Evolutionary conservation across 2,113 vertebrate species (phyloP).

Genomic region (Fulica atra): DNA sequence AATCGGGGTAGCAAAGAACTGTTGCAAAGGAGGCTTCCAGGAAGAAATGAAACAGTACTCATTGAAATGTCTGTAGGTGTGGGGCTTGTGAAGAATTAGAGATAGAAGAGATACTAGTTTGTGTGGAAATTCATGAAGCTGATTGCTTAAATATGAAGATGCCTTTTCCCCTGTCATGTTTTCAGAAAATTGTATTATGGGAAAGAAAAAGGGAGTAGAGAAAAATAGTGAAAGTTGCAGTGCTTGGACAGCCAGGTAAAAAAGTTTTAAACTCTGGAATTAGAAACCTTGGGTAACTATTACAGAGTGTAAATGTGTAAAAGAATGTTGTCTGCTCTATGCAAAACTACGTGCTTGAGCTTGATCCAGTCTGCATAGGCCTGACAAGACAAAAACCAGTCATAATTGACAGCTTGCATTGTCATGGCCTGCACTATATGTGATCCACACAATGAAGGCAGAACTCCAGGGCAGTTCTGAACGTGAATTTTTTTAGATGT

Average conservation of each 20-base stretch:
- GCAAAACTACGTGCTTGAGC: not conserved
- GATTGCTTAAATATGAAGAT: not conserved
- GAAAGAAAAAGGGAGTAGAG: not conserved
- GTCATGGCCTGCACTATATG: not conserved
- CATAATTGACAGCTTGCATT: not conserved
- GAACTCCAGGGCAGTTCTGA: not conserved
- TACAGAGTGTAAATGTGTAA: not conserved
- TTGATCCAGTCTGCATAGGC: not conserved
- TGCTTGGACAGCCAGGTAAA: not conserved
- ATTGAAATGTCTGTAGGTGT: not conserved
- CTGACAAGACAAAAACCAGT: not conserved
- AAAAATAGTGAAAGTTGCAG: not conserved
- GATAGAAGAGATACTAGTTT: not conserved
- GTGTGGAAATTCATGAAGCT: not conserved
- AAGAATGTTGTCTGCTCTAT: not conserved
- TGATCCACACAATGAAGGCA: not conserved
- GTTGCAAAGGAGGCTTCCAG: not conserved
- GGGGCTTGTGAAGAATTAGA: not conserved
- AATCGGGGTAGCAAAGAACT: not conserved
- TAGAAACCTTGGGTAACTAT: not conserved
- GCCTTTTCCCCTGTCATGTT: not conserved
- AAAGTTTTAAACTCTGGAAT: not conserved
- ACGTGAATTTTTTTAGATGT: not conserved
- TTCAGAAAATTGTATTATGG: not conserved
- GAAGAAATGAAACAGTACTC: not conserved